Conservation (phyloP, 2,113 vertebrate species). For the Amazona guildingii region DNA sequence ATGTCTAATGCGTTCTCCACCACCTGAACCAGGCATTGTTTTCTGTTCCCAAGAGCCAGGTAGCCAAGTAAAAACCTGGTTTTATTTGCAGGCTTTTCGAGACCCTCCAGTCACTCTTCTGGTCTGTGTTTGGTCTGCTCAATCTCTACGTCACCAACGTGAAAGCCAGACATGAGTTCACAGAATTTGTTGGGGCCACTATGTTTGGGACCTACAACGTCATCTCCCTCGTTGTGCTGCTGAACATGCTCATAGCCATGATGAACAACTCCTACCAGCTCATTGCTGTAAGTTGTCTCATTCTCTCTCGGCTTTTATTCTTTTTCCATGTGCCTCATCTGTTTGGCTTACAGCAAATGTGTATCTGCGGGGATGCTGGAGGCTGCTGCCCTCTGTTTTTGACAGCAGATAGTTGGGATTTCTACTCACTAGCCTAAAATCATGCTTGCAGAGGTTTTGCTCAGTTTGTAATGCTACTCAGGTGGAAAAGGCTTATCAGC, state of each 20-base stretch:
- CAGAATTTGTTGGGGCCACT: conserved; percentile 93
- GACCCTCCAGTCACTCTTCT: conserved; percentile 97
- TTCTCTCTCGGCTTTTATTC: background rate
- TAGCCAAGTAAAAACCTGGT: background rate
- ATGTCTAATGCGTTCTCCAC: background rate
- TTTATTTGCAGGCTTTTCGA: conserved; percentile 86
- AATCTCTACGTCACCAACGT: conserved; percentile 97
- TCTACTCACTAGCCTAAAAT: conserved; percentile 18
- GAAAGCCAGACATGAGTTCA: conserved; percentile 95
- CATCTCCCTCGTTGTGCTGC: conserved; percentile 94
- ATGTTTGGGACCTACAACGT: conserved; percentile 98
- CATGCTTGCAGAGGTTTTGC: background rate
- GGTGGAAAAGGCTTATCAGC: conserved; percentile 38
- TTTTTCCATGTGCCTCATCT: background rate
- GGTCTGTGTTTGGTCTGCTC: conserved; percentile 93
- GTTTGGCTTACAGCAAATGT: background rate
- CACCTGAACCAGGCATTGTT: background rate
- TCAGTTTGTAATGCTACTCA: background rate
- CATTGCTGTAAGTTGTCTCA: conserved; percentile 85
- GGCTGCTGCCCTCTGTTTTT: background rate
- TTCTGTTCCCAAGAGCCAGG: background rate
- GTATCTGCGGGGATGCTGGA: background rate
- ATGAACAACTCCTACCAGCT: conserved; percentile 99
- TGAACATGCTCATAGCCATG: conserved; percentile 99
- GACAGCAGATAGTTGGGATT: background rate